These are phyloP conservation scores for Heterodera schachtii DNA, from an alignment of 1,140 invertebrate genomes.

Conservation along the genomic window DNA sequence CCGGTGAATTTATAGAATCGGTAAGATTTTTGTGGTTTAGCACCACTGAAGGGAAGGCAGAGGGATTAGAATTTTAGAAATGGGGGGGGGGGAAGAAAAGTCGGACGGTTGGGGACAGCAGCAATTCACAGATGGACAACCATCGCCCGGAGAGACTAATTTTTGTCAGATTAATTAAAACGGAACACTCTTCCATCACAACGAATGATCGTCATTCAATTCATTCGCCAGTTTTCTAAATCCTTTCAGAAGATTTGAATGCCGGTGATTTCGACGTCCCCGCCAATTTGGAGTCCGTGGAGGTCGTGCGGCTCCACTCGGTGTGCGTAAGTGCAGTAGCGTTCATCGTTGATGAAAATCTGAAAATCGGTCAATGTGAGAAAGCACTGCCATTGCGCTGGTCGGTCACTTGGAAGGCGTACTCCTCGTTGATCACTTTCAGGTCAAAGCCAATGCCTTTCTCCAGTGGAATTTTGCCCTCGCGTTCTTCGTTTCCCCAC, in stretches of 20 bases:
- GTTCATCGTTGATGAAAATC: slow-evolving; percentile 59
- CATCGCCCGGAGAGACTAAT: no score
- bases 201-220: no score
- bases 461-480: slow-evolving; percentile 58
- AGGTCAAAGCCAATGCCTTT: slow-evolving; percentile 64
- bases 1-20: no score
- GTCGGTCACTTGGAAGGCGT: slow-evolving; percentile 58
- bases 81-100: no score
- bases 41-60: no score
- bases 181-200: no score
- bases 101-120: no score
- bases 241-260: slow-evolving; percentile 57
- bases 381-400: background rate
- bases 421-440: slow-evolving; percentile 61
- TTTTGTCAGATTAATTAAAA: no score
- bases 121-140: no score
- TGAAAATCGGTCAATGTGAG: slow-evolving; percentile 30
- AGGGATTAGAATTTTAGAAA: no score
- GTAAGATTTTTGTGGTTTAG: no score
- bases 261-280: slow-evolving; percentile 60
- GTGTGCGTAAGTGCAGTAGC: slow-evolving; percentile 58
- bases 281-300: slow-evolving; percentile 60
- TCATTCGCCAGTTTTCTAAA: no score
- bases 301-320: slow-evolving; percentile 57
- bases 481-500: slow-evolving; percentile 64